phyloP scores from a whole-genome alignment of 2,797 vertebrate genomes.

The Coreius guichenoti region DNA sequence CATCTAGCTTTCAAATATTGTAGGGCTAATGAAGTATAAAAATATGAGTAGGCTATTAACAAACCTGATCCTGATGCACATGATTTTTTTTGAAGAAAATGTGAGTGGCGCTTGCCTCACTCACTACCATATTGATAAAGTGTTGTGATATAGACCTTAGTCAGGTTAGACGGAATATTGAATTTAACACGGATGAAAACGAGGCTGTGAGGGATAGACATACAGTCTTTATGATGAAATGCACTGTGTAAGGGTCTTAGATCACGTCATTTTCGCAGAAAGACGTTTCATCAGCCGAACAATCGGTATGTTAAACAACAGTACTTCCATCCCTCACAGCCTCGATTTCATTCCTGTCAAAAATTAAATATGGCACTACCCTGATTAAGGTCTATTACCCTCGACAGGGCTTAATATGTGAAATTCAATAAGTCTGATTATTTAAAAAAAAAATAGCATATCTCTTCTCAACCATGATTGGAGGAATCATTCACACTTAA shows the following conservation, averaged over 20 bases:
- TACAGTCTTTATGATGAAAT: background rate
- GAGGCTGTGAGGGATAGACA: background rate
- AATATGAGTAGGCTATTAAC: slow-evolving; percentile 17
- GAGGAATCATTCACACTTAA: background rate
- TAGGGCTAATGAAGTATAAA: slow-evolving; percentile 19
- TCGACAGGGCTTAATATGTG: background rate
- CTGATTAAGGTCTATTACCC: background rate
- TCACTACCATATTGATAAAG: background rate
- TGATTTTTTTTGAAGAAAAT: background rate
- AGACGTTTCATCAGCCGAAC: background rate
- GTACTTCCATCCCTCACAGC: too few species aligned
- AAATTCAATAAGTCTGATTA: background rate
- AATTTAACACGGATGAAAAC: background rate
- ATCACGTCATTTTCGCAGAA: background rate
- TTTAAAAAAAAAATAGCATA: background rate
- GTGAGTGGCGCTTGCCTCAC: background rate
- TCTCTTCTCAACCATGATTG: background rate
- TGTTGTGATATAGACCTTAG: background rate
- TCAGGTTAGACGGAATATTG: background rate
- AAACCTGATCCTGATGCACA: background rate
- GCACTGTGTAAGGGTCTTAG: too few species aligned
- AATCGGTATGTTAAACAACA: too few species aligned
- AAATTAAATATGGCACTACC: too few species aligned
- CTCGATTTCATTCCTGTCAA: background rate
- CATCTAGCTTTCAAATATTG: slow-evolving; percentile 23